Evolutionary conservation across 2,888 invertebrate species (phyloP), one percentile per base, ranked within the genome.

Genomic region (Cylloceria caligata): DNA sequence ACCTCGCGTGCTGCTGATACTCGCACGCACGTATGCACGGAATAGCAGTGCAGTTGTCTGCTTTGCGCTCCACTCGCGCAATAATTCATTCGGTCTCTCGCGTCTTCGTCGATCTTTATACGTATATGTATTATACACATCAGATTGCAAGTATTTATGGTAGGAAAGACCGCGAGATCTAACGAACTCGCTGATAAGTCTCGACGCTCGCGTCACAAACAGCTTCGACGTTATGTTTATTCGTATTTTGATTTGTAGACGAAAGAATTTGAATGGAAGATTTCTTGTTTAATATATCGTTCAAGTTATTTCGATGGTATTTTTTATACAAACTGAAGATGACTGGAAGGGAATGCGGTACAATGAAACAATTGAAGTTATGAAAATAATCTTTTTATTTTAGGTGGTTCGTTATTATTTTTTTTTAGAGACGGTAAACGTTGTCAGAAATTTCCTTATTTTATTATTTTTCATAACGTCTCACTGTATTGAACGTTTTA

Each of bases 81-180:
- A 81, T 81, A 78, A 81, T 81, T 81, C 81, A 81, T 81, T 78
- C 68, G 49, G 69, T 45, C 62, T 76, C 67, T 60, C 30, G 42
- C 52, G 42, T 49, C 60, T 34, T 34, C 60, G 34, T 60, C 3
- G 57, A 5, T 6, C 27, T 27, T 16, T 42, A 39, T 39, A 24
- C 21, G 13, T 30, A 42, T 45, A 16, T n/a, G 6, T 19, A 7
- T 0, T n/a, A 5, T 2, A 39, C 55, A 57, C 13, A 34, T 11
- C 5, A 21, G 52, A 39, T 13, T 21, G 52, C 7, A 36, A 68
- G 52, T 69, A 55, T 36, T 55, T 69, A 55, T 24, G 69, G 39
- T 24, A 39, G 16, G 55, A 39, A 47, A 39, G 16, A 39, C 21
- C 69, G 27, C 6, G 55, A 39, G 69, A 69, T 69, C 52, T 39